Evolutionary conservation across 2,113 vertebrate genomes (phyloP).

Genomic region (Chiloscyllium plagiosum): DNA sequence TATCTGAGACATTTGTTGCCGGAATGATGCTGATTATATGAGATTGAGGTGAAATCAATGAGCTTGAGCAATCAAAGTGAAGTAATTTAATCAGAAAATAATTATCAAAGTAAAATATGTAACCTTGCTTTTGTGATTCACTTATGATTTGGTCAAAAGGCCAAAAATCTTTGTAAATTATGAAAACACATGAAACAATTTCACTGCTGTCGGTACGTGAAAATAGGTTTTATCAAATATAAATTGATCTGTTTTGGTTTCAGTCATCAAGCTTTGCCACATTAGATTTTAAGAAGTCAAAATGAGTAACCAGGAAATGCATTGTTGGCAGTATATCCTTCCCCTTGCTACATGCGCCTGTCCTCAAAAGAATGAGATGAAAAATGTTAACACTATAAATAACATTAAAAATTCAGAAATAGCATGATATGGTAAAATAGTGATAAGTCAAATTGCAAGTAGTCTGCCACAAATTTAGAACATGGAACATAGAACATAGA

Average conservation of each 20-base stretch:
- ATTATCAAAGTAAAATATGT: not conserved
- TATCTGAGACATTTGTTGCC: not conserved
- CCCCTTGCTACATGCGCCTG: not conserved
- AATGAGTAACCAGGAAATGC: not conserved
- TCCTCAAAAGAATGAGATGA: not conserved
- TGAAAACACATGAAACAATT: not conserved
- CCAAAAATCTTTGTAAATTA: not conserved
- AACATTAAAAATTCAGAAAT: not conserved
- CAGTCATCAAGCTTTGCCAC: not conserved
- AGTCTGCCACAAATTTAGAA: too few relatives aligned
- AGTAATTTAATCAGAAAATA: not conserved
- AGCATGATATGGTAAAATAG: too few relatives aligned
- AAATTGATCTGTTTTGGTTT: not conserved
- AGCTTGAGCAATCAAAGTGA: not conserved
- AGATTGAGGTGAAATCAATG: not conserved
- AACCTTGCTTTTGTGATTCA: not conserved
- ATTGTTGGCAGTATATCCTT: not conserved
- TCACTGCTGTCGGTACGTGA: not conserved
- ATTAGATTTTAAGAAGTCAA: not conserved
- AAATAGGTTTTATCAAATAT: not conserved
- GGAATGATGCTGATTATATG: not conserved
- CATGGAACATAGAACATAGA: too few relatives aligned
- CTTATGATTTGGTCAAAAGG: not conserved
- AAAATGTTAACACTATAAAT: not conserved
- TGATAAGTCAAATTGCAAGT: too few relatives aligned